phyloP scores from a whole-genome alignment of 2,888 invertebrate species.

The Adelphocoris suturalis region DNA sequence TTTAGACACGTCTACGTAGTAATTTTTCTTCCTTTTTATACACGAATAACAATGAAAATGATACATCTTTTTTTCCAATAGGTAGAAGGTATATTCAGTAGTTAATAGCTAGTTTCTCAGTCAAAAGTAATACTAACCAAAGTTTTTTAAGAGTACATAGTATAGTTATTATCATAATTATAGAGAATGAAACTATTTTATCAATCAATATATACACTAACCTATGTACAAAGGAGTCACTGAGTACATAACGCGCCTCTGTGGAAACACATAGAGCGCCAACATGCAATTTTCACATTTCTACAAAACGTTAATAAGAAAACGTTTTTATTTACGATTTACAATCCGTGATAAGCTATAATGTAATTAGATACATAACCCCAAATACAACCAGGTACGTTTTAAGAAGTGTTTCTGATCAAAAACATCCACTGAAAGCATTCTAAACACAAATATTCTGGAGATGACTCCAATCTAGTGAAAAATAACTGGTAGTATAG shows the following conservation, averaged over 20 bases:
- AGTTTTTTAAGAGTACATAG: slow-evolving; percentile 29
- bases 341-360: slow-evolving; percentile 28
- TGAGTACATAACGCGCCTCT: slow-evolving; percentile 7
- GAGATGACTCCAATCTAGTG: neutral
- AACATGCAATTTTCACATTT: slow-evolving; percentile 31
- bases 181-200: slow-evolving; percentile 29
- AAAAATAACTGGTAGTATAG: no score
- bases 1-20: slow-evolving; percentile 63
- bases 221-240: slow-evolving; percentile 42
- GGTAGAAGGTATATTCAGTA: slow-evolving; percentile 40
- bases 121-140: slow-evolving; percentile 55
- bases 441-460: neutral
- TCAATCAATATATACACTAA: slow-evolving; percentile 39
- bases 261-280: slow-evolving; percentile 23
- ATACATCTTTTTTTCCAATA: slow-evolving; percentile 53
- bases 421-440: neutral
- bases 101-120: slow-evolving; percentile 60
- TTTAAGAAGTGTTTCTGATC: slow-evolving; percentile 10
- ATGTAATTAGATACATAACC: neutral
- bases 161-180: slow-evolving; percentile 4
- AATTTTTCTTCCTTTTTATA: slow-evolving; percentile 46
- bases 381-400: slow-evolving; percentile 22
- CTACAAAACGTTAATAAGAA: neutral
- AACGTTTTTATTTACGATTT: slow-evolving; percentile 7
- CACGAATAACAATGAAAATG: slow-evolving; percentile 56